phyloP scores from a whole-genome alignment of 2,888 invertebrate genomes.

The Dusona sp. region DNA sequence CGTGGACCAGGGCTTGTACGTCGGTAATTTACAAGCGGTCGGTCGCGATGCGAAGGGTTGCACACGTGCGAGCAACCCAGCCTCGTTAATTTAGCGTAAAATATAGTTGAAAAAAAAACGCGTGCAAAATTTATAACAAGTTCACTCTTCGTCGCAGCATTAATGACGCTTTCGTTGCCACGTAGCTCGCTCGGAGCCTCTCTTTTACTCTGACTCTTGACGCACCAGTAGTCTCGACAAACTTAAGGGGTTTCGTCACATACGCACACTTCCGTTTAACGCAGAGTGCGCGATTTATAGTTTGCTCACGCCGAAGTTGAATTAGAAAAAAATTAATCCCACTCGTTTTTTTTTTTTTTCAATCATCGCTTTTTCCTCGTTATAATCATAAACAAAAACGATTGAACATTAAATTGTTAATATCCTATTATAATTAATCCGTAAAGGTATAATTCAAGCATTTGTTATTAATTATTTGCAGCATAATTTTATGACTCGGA shows the following conservation, averaged over 20 bases:
- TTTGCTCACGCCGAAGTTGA: too few species aligned
- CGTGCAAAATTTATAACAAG: conserved; percentile 38
- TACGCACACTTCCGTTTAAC: conserved; percentile 8
- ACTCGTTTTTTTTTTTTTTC: not conserved
- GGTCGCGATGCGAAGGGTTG: conserved; percentile 13
- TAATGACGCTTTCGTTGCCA: conserved; percentile 55
- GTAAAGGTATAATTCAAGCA: not conserved
- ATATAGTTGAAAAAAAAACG: not conserved
- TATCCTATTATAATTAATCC: not conserved
- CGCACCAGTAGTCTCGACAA: conserved; percentile 16
- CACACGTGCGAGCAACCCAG: conserved; percentile 11
- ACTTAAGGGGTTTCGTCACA: conserved; percentile 25
- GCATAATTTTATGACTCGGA: not conserved
- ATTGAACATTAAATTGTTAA: not conserved
- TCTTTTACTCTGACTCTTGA: conserved; percentile 23
- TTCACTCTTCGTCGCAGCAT: conserved; percentile 39
- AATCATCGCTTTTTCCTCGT: not conserved
- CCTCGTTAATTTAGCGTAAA: conserved; percentile 46
- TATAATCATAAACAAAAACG: not conserved
- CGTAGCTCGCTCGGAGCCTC: conserved; percentile 15
- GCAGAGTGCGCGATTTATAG: not conserved
- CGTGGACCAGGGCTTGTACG: not conserved
- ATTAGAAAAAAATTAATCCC: not conserved
- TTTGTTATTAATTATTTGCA: conserved; percentile 4
- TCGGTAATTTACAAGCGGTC: conserved; percentile 26